Percentiles rank a stretch among this genome's conserved stretches.
Conservation (phyloP, 2,797 vertebrate genomes). For the Sebastes nivosus region DNA sequence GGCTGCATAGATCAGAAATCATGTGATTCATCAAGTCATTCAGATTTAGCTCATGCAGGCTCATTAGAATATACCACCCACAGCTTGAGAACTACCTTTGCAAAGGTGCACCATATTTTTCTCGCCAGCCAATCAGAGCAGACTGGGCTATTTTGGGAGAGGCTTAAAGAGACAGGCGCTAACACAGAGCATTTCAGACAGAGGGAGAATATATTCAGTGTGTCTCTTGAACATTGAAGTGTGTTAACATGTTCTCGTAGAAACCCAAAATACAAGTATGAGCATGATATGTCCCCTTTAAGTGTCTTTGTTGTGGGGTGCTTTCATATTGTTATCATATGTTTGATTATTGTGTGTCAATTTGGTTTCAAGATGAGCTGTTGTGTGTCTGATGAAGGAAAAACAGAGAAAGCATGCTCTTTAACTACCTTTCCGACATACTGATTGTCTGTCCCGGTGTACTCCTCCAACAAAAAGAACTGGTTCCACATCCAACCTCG, state of each 20-base stretch:
- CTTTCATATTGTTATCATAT: background rate
- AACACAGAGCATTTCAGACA: background rate
- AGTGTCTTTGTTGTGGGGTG: background rate
- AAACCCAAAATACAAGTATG: background rate
- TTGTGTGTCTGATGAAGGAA: background rate
- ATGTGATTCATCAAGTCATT: no score
- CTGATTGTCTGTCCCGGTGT: slow-evolving; percentile 91
- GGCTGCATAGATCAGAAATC: no score
- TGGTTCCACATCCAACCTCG: slow-evolving; percentile 99
- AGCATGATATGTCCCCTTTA: background rate
- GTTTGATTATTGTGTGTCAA: background rate
- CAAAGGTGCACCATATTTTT: no score
- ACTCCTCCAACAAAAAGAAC: slow-evolving; percentile 96
- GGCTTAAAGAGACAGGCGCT: background rate
- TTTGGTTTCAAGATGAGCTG: background rate
- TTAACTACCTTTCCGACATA: slow-evolving; percentile 93
- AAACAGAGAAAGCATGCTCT: background rate
- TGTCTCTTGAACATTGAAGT: background rate
- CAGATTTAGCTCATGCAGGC: background rate
- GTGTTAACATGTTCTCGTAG: background rate
- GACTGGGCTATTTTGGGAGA: background rate
- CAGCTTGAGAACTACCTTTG: no score
- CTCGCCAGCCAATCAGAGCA: background rate
- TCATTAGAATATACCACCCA: background rate
- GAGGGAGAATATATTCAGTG: background rate